Evolutionary conservation across 2,888 invertebrate species (phyloP).

Genomic region (Leptopilina syphax): DNA sequence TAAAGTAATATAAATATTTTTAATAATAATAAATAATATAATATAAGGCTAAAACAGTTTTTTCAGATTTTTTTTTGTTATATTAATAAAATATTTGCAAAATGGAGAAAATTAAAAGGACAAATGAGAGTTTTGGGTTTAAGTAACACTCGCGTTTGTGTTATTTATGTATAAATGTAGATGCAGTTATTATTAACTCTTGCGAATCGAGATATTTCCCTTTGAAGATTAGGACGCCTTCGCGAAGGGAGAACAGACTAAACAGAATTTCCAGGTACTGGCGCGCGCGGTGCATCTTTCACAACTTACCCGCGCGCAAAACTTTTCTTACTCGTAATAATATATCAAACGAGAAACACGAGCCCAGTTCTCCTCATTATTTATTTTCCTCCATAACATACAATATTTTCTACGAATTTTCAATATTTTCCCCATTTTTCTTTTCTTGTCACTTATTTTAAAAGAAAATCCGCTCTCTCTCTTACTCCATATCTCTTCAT

Average conservation of each 20-base stretch:
- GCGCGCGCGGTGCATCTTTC: constrained; percentile 19
- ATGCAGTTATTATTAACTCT: constrained; percentile 64
- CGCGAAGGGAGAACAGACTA: constrained; percentile 62
- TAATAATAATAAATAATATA: no score
- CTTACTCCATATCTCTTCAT: no score
- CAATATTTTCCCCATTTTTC: no score
- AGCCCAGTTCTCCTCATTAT: background rate
- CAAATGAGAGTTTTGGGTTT: background rate
- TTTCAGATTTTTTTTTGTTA: no score
- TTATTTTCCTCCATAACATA: background rate
- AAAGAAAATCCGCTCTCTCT: no score
- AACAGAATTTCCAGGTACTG: constrained; percentile 70
- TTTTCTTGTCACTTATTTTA: no score
- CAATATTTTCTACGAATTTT: constrained; percentile 1
- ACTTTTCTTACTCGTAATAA: constrained; percentile 6
- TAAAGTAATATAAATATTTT: no score
- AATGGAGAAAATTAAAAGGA: background rate
- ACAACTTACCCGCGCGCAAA: background rate
- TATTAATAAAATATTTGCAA: background rate
- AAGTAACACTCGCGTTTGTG: background rate
- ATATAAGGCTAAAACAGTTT: no score
- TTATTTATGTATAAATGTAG: constrained; percentile 44
- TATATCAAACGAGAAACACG: constrained; percentile 20
- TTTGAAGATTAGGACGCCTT: constrained; percentile 60
- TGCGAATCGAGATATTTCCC: constrained; percentile 64